Conservation (phyloP, 2,888 invertebrate genomes). For the Torymus auratus region DNA sequence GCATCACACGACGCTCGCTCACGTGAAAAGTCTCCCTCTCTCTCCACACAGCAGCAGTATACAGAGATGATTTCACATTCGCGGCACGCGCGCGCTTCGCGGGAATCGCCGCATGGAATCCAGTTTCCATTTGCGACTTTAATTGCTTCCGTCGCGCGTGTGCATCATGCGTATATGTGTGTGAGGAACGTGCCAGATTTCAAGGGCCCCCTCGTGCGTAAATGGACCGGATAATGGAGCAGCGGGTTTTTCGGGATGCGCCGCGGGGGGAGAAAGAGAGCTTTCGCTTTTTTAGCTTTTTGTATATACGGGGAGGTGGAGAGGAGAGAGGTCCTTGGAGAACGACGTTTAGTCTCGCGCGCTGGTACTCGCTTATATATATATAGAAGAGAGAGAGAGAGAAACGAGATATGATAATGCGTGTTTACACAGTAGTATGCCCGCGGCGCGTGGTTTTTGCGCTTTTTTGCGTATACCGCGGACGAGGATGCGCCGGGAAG, state of each 20-base stretch:
- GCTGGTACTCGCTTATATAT: too few species aligned
- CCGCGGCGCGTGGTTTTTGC: too few species aligned
- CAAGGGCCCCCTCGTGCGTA: conserved; percentile 55
- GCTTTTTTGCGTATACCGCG: too few species aligned
- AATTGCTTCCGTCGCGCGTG: conserved; percentile 66
- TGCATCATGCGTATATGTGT: conserved; percentile 18
- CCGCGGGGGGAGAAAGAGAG: not conserved
- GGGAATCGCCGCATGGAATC: conserved; percentile 57
- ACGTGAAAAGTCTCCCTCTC: conserved; percentile 9
- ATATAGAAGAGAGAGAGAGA: not conserved
- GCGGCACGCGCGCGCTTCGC: conserved; percentile 43
- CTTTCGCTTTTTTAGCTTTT: not conserved
- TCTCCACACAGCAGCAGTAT: not conserved
- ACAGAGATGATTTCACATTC: conserved; percentile 46
- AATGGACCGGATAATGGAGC: conserved; percentile 45
- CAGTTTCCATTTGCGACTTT: conserved; percentile 70
- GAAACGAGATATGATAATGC: conserved; percentile 41
- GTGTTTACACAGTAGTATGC: not conserved
- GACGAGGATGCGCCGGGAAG: too few species aligned
- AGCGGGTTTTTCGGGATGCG: conserved; percentile 3
- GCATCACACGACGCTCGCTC: not conserved
- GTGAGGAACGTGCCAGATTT: conserved; percentile 64
- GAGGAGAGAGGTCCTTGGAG: too few species aligned
- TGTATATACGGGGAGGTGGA: too few species aligned
- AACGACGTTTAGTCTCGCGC: too few species aligned